A percentile compares a stretch with the other conserved stretches of the same genome.
phyloP scores from a whole-genome alignment of 2,113 vertebrate species.

The Pomatostomus ruficeps region DNA sequence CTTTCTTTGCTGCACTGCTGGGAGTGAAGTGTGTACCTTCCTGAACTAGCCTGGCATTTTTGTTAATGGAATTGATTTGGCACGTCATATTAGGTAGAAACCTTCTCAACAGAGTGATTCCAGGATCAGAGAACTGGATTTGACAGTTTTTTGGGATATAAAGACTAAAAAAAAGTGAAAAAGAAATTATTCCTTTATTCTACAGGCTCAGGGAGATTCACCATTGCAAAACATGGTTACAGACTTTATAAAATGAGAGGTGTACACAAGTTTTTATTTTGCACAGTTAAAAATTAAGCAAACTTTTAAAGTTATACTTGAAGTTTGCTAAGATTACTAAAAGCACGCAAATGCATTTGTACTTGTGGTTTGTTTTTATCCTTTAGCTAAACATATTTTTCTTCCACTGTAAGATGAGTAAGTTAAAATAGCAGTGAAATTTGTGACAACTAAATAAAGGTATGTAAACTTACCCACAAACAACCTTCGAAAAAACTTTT shows the following conservation, averaged over 20 bases:
- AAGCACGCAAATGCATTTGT: neutral
- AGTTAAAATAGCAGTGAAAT: neutral
- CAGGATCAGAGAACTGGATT: neutral
- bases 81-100: neutral
- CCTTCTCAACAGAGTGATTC: neutral
- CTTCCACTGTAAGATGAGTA: neutral
- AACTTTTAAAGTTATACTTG: neutral
- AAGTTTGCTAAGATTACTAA: neutral
- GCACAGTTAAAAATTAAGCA: neutral
- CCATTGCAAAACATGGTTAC: neutral
- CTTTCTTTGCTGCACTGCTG: rapidly evolving
- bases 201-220: neutral
- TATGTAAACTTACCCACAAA: conserved; percentile 40
- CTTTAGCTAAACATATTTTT: conserved; percentile 39
- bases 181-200: neutral
- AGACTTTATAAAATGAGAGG: neutral
- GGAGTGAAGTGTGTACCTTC: neutral
- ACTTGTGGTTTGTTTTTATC: conserved; percentile 31
- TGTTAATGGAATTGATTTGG: neutral
- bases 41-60: neutral
- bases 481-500: neutral
- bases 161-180: neutral
- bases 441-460: conserved; percentile 12
- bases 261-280: neutral
- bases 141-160: neutral